phyloP scores from a whole-genome alignment of 2,888 invertebrate genomes.

The Pegoplata infirma region DNA sequence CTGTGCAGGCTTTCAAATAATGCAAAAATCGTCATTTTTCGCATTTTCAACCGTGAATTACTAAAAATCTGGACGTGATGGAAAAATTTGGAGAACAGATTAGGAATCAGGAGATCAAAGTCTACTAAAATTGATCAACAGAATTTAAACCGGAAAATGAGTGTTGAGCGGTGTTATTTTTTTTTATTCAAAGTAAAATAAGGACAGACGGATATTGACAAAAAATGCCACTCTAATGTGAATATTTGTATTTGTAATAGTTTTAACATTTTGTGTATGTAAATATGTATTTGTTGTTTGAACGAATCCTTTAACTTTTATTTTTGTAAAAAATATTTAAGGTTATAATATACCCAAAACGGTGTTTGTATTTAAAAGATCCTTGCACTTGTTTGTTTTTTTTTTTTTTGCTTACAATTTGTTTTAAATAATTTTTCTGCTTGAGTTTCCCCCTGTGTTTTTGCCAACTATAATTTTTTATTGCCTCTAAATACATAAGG shows the following conservation, averaged over 20 bases:
- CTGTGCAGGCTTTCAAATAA: too few species aligned
- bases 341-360: not conserved
- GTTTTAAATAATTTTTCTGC: not conserved
- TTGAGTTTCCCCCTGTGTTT: constrained; percentile 24
- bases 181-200: too few species aligned
- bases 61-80: too few species aligned
- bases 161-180: too few species aligned
- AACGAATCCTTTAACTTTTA: not conserved
- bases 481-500: constrained; percentile 30
- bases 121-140: too few species aligned
- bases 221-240: not conserved
- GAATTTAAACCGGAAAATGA: too few species aligned
- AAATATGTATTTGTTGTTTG: not conserved
- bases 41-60: too few species aligned
- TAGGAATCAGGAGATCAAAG: too few species aligned
- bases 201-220: too few species aligned
- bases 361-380: constrained; percentile 28
- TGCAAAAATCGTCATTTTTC: too few species aligned
- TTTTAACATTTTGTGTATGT: not conserved
- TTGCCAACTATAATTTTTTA: constrained; percentile 30
- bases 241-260: not conserved
- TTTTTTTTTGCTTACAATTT: constrained; percentile 17
- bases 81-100: too few species aligned
- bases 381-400: constrained; percentile 33
- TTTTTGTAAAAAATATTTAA: not conserved